Evolutionary conservation across 2,113 vertebrate species (phyloP).

Genomic region (Actenoides lindsayi): DNA sequence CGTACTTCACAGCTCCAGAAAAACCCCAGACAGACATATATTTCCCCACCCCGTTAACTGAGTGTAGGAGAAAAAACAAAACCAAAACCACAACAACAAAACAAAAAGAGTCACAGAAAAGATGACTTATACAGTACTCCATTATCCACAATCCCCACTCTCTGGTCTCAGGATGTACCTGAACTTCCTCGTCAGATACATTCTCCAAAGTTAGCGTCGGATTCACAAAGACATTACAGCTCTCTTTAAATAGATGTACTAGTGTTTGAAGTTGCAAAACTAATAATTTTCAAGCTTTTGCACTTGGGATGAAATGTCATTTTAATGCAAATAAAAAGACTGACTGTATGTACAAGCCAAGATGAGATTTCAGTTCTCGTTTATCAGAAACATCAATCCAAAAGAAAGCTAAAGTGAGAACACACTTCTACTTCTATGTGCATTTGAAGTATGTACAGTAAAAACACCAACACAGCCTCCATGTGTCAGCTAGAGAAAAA

Average conservation of each 20-base stretch:
- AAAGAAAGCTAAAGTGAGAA: constrained; percentile 76
- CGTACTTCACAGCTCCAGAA: constrained; percentile 23
- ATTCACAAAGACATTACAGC: constrained; percentile 61
- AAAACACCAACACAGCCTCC: constrained; percentile 73
- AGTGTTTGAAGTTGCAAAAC: constrained; percentile 74
- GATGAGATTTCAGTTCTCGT: constrained; percentile 73
- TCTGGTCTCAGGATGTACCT: constrained; percentile 54
- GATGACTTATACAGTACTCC: constrained; percentile 46
- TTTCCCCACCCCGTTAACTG: constrained; percentile 27
- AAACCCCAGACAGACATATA: background rate
- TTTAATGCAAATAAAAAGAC: constrained; percentile 78
- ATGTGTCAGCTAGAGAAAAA: constrained; percentile 69
- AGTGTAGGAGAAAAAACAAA: constrained; percentile 2
- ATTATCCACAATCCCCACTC: constrained; percentile 43
- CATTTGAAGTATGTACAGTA: constrained; percentile 79
- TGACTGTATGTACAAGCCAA: constrained; percentile 80
- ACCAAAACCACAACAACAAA: too few species aligned
- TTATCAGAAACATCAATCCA: constrained; percentile 77
- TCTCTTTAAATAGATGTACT: constrained; percentile 71
- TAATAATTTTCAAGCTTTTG: constrained; percentile 76
- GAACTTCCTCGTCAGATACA: constrained; percentile 44
- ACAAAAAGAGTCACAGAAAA: constrained; percentile 7
- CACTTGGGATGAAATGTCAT: constrained; percentile 78
- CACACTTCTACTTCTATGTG: constrained; percentile 76
- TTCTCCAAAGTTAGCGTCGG: constrained; percentile 43